A percentile compares a stretch with the other conserved stretches of the same genome.
Conservation (phyloP, 2,113 vertebrate genomes). For the Oxyura jamaicensis region DNA sequence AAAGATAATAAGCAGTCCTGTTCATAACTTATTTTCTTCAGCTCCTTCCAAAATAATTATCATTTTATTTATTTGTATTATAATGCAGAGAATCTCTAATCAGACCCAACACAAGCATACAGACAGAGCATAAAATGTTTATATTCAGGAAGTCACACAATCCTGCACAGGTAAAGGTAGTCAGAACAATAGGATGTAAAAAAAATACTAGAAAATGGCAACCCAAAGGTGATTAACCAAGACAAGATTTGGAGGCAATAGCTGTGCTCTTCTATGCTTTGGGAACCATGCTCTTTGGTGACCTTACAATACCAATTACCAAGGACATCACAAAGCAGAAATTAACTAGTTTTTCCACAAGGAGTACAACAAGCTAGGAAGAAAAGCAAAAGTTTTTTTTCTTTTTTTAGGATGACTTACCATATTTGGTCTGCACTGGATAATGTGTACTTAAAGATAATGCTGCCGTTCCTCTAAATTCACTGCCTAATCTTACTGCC, state of each 20-base stretch:
- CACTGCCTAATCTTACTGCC: neutral
- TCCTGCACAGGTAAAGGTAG: neutral
- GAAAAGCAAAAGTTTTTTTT: neutral
- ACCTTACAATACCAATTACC: neutral
- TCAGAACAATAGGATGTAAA: neutral
- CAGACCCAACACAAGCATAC: neutral
- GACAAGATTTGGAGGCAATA: neutral
- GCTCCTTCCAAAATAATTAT: neutral
- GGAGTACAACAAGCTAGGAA: neutral
- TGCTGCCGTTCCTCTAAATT: neutral
- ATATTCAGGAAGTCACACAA: neutral
- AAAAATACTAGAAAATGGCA: neutral
- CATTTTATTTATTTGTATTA: neutral
- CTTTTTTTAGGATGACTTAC: too few species aligned
- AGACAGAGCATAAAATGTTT: neutral
- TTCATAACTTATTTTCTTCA: neutral
- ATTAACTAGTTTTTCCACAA: neutral
- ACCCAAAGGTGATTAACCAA: neutral
- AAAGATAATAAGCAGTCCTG: neutral
- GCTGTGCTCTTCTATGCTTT: neutral
- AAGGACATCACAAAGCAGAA: neutral
- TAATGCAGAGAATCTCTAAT: neutral
- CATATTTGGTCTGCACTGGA: neutral
- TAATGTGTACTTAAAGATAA: neutral
- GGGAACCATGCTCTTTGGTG: neutral